phyloP scores from a whole-genome alignment of 2,888 invertebrate species.

The Diaprepes abbreviatus region DNA sequence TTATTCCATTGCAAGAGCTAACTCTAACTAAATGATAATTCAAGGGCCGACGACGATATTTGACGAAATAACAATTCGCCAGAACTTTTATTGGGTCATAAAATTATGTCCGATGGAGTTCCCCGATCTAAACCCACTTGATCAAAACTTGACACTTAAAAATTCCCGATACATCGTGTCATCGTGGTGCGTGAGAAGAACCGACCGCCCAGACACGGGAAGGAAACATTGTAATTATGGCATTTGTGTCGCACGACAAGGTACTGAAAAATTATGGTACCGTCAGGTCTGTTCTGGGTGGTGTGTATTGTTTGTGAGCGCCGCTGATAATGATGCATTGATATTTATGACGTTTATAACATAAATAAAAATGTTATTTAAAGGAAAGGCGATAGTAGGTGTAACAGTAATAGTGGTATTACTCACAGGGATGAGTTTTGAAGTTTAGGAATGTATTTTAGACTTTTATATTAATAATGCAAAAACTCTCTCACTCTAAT shows the following conservation, averaged over 20 bases:
- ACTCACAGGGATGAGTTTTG: too few relatives aligned
- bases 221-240: conserved; percentile 27
- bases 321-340: conserved; percentile 4
- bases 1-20: too few relatives aligned
- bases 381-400: too few relatives aligned
- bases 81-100: conserved; percentile 7
- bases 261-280: conserved; percentile 17
- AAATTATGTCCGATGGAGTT: conserved; percentile 23
- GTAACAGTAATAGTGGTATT: too few relatives aligned
- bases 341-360: too few relatives aligned
- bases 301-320: conserved; percentile 9
- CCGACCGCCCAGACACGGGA: conserved; percentile 28
- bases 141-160: conserved; percentile 32
- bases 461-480: too few relatives aligned
- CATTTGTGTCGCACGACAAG: conserved; percentile 24
- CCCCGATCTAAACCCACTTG: conserved; percentile 30
- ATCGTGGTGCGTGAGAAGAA: conserved; percentile 19
- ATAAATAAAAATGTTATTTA: too few relatives aligned
- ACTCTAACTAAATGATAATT: too few relatives aligned
- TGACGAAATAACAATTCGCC: conserved; percentile 13
- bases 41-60: conserved; percentile 3
- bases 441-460: too few relatives aligned
- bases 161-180: conserved; percentile 17
- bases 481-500: too few relatives aligned
- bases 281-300: conserved; percentile 20